phyloP scores from a whole-genome alignment of 1,140 invertebrate genomes.

The Cydia pomonella region DNA sequence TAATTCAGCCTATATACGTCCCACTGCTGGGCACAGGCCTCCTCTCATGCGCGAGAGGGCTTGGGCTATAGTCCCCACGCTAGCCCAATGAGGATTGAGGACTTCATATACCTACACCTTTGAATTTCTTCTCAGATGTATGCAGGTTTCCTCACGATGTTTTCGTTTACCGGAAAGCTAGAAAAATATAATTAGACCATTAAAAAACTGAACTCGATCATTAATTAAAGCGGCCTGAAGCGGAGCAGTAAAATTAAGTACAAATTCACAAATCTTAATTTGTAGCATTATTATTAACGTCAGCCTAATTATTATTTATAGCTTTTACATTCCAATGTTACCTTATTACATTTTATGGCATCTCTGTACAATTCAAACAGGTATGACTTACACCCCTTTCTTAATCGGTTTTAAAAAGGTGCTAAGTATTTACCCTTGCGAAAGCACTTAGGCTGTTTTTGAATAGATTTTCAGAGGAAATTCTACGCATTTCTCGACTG shows the following conservation, averaged over 20 bases:
- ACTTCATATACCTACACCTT: too few species aligned
- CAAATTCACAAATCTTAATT: background rate
- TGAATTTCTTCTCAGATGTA: too few species aligned
- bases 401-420: background rate
- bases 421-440: background rate
- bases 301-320: background rate
- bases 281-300: background rate
- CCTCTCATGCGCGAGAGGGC: too few species aligned
- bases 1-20: too few species aligned
- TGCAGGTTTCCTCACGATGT: too few species aligned
- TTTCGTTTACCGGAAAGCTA: too few species aligned
- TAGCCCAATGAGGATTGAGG: too few species aligned
- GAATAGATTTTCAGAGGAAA: background rate
- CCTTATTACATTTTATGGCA: background rate
- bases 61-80: too few species aligned
- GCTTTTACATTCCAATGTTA: background rate
- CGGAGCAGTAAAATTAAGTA: background rate
- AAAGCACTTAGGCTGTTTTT: background rate
- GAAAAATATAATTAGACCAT: too few species aligned
- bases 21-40: too few species aligned
- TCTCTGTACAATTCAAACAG: slow-evolving; percentile 6
- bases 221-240: background rate
- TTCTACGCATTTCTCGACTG: slow-evolving; percentile 12
- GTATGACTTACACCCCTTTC: background rate
- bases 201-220: too few species aligned